Percentiles rank a stretch among this genome's conserved stretches.
Evolutionary conservation across 2,113 vertebrate genomes (phyloP).

Genomic region (Scomber scombrus): DNA sequence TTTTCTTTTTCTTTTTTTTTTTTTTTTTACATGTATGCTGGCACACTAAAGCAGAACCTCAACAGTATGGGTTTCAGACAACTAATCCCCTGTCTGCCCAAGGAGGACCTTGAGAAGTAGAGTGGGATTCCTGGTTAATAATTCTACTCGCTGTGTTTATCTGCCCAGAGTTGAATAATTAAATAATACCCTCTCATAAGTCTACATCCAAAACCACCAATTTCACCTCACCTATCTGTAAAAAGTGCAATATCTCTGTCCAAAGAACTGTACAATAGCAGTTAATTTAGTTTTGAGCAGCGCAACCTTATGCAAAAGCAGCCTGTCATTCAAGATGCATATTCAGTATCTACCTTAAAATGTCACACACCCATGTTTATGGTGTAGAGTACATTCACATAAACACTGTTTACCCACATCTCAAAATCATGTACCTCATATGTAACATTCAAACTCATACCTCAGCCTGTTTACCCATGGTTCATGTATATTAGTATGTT

Average conservation of each 20-base stretch:
- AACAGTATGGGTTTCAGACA: neutral
- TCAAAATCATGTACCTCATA: neutral
- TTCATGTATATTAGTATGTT: neutral
- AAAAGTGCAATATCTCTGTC: slow-evolving; percentile 3
- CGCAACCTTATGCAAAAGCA: neutral
- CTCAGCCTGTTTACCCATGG: neutral
- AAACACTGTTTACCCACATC: neutral
- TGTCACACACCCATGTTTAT: neutral
- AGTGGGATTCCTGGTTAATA: slow-evolving; percentile 17
- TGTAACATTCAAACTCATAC: too few species aligned
- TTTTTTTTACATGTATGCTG: neutral
- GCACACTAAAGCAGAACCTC: neutral
- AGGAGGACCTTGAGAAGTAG: neutral
- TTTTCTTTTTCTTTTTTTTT: slow-evolving; percentile 4
- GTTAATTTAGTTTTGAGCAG: neutral
- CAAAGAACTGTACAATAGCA: neutral
- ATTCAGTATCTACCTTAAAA: slow-evolving; percentile 1
- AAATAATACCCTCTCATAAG: neutral
- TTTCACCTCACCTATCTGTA: neutral
- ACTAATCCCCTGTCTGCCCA: too few species aligned
- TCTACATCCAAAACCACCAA: slow-evolving; percentile 3
- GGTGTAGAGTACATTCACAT: neutral
- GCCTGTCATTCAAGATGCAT: neutral
- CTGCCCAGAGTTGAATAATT: slow-evolving; percentile 16
- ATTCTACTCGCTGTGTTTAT: slow-evolving; percentile 19